These are phyloP conservation scores for Hypselothyrea guttata DNA, from an alignment of 2,888 invertebrate genomes.

Conservation along the genomic window DNA sequence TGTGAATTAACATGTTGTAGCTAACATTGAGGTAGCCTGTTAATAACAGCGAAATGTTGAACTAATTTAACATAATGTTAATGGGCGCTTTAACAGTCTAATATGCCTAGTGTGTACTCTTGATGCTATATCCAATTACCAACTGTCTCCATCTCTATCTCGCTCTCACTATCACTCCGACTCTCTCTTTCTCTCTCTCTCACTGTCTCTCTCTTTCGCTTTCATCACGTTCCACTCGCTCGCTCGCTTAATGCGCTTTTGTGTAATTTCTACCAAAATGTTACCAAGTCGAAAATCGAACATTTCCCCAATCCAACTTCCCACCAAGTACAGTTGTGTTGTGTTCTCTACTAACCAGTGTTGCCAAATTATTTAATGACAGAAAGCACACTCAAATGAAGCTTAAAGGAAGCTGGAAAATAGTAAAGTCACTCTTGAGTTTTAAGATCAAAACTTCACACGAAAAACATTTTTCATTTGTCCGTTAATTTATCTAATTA, in stretches of 20 bases:
- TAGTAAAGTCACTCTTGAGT: too few species aligned
- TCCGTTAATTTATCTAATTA: too few species aligned
- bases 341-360: constrained; percentile 31
- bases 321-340: constrained; percentile 29
- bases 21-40: too few species aligned
- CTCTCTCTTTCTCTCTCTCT: not conserved
- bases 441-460: too few species aligned
- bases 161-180: constrained; percentile 2
- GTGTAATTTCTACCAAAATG: constrained; percentile 25
- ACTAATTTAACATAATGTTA: too few species aligned
- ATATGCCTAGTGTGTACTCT: not conserved
- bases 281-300: not conserved
- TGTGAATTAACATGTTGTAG: constrained; percentile 38
- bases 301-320: not conserved
- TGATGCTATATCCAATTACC: not conserved
- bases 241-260: constrained; percentile 44
- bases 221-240: constrained; percentile 6
- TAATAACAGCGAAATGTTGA: constrained; percentile 9
- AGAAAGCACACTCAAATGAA: too few species aligned
- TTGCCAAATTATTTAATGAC: too few species aligned
- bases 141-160: constrained; percentile 1
- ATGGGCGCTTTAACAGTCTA: not conserved
- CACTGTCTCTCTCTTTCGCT: constrained; percentile 8
- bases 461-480: too few species aligned
- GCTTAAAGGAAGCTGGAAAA: too few species aligned